Evolutionary conservation across 1,140 invertebrate species (phyloP).

Genomic region (Penaeus vannamei): DNA sequence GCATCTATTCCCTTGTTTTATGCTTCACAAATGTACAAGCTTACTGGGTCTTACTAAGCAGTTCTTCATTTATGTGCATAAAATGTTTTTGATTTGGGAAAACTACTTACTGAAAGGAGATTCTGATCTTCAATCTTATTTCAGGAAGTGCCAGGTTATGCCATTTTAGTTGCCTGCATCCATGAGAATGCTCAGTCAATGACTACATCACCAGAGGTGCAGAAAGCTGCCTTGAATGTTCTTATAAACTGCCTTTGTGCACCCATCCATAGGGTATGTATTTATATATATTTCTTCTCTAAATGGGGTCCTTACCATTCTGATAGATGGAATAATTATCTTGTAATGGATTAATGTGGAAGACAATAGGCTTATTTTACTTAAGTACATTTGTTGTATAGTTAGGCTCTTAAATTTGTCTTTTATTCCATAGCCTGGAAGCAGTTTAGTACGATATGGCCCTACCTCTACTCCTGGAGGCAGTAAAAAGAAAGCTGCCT

Average conservation of each 20-base stretch:
- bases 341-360: not conserved
- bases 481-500: conserved; percentile 76
- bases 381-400: not conserved
- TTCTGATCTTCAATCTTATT: not conserved
- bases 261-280: conserved; percentile 83
- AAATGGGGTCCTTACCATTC: not conserved
- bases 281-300: not conserved
- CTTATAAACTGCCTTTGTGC: conserved; percentile 95
- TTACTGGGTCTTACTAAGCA: too few relatives aligned
- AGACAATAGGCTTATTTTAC: not conserved
- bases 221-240: conserved; percentile 89
- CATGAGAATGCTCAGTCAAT: conserved; percentile 62
- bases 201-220: conserved; percentile 81
- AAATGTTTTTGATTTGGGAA: not conserved
- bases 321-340: not conserved
- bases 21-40: not conserved
- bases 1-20: not conserved
- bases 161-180: conserved; percentile 62
- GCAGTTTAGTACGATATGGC: conserved; percentile 31
- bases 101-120: not conserved
- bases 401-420: not conserved
- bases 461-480: conserved; percentile 37
- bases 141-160: conserved; percentile 62
- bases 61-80: not conserved
- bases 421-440: conserved; percentile 49